These are phyloP conservation scores for Oryzias melastigma DNA, from an alignment of 2,113 vertebrate genomes.

Conservation along the genomic window DNA sequence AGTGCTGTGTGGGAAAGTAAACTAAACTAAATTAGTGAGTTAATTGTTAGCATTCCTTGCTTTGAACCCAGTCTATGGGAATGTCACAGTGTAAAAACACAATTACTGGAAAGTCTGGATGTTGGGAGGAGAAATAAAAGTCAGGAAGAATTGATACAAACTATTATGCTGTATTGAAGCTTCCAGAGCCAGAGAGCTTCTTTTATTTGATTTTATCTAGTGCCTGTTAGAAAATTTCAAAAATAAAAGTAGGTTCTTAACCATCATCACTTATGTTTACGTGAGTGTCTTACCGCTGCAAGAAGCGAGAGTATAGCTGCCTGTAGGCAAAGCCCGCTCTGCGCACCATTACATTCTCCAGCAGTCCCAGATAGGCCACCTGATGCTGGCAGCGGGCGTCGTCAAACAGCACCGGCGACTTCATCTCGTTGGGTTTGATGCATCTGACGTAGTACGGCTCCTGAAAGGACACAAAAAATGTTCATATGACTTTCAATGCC, in stretches of 20 bases:
- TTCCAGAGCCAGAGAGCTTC: too few species aligned
- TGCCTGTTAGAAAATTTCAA: too few species aligned
- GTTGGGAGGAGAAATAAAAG: too few species aligned
- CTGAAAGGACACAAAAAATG: slow-evolving; percentile 56
- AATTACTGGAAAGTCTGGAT: too few species aligned
- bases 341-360: slow-evolving; percentile 92
- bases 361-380: slow-evolving; percentile 88
- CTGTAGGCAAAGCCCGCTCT: slow-evolving; percentile 91
- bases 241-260: background rate
- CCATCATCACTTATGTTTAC: background rate
- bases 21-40: too few species aligned
- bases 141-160: too few species aligned
- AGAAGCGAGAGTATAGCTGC: slow-evolving; percentile 86
- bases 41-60: too few species aligned
- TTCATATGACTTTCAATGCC: background rate
- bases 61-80: too few species aligned
- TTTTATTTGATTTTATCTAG: too few species aligned
- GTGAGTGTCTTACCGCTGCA: slow-evolving; percentile 81
- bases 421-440: slow-evolving; percentile 91
- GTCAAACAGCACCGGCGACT: slow-evolving; percentile 80
- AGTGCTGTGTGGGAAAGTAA: too few species aligned
- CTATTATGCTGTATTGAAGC: too few species aligned
- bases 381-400: slow-evolving; percentile 86
- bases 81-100: too few species aligned
- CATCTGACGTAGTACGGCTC: slow-evolving; percentile 95